Evolutionary conservation across 2,797 vertebrate genomes (phyloP).

Genomic region (Myiothlypis coronata): DNA sequence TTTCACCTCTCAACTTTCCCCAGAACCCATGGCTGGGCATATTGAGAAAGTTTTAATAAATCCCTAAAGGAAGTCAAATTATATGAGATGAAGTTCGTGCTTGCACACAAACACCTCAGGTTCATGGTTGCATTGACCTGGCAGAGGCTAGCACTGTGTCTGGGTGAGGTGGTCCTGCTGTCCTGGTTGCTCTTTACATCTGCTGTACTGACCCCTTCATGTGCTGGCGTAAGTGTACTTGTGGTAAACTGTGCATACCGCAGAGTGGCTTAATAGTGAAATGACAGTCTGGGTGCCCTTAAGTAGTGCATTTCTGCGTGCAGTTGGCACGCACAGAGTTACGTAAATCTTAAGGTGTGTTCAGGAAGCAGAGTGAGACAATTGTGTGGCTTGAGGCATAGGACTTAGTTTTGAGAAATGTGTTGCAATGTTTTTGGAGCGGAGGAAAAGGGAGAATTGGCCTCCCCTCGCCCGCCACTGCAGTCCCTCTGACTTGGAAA

Average conservation of each 20-base stretch:
- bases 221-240: neutral
- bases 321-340: neutral
- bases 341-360: neutral
- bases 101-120: neutral
- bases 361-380: neutral
- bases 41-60: neutral
- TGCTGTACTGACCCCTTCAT: neutral
- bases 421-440: neutral
- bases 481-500: neutral
- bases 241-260: neutral
- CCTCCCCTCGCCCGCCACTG: rapidly evolving
- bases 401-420: neutral
- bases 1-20: neutral
- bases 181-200: neutral
- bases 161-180: neutral
- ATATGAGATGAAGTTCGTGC: neutral
- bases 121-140: neutral
- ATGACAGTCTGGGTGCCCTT: neutral
- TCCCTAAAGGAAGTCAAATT: neutral
- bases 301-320: neutral
- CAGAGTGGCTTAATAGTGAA: neutral
- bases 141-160: neutral
- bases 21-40: neutral
- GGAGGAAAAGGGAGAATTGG: neutral
- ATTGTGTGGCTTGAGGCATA: neutral